A percentile compares a stretch with the other conserved stretches of the same genome.
Evolutionary conservation across 2,113 vertebrate species (phyloP).

Genomic region (Camelus bactrianus): DNA sequence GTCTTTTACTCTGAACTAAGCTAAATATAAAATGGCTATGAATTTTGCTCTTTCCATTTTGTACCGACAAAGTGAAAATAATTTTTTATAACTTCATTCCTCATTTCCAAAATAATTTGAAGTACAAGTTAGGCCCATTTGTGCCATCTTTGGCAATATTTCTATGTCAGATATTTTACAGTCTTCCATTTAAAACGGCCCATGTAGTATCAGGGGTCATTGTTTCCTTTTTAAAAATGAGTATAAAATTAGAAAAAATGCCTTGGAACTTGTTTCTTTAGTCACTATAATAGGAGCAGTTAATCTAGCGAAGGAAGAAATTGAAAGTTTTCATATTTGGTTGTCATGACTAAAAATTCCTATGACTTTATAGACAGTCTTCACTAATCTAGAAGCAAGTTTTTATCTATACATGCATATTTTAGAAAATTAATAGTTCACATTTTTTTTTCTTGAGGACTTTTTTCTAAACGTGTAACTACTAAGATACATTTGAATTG

Average conservation of each 20-base stretch:
- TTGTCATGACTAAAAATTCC: conserved; percentile 45
- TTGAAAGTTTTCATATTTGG: not conserved
- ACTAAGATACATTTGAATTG: conserved; percentile 40
- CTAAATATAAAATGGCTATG: not conserved
- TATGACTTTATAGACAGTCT: not conserved
- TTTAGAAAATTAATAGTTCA: conserved; percentile 32
- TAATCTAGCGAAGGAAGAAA: not conserved
- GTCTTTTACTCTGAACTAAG: conserved; percentile 8
- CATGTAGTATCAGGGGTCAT: not conserved
- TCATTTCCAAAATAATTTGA: conserved; percentile 14
- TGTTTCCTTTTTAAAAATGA: not conserved
- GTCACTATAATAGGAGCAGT: not conserved
- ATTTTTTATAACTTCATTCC: not conserved
- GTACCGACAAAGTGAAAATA: not conserved
- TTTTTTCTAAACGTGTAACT: not conserved
- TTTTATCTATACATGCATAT: not conserved
- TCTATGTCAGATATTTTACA: not conserved
- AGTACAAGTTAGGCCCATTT: not conserved
- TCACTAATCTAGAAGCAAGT: not conserved
- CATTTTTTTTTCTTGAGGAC: not conserved
- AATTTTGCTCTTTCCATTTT: conserved; percentile 36
- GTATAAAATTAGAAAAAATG: not conserved
- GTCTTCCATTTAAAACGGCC: not conserved
- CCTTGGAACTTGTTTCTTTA: conserved; percentile 33
- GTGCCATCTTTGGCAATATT: not conserved